Base-by-base conservation (phyloP, 2,113 vertebrate genomes). In the Rhinichthys klamathensis region DNA sequence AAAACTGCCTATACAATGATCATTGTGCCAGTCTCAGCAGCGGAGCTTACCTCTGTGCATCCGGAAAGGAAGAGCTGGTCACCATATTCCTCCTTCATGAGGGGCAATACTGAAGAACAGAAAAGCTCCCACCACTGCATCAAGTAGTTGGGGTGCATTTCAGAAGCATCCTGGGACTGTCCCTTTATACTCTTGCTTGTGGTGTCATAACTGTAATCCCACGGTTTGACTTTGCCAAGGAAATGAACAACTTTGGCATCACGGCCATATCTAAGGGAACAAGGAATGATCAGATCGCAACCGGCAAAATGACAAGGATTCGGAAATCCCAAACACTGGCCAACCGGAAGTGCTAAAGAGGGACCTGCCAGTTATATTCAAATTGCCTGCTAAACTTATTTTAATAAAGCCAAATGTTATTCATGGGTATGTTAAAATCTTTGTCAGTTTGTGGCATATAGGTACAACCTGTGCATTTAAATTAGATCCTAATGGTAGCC, bases 211-310 rank as follows among this genome's bases (percentile, higher is more conserved):
- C 95, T 90, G 38, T 97, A 97, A 92, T 95, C 95, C 98, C 98
- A 99, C 0, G 97, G 98, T 90, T 99, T 99, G 82, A 92, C 88
- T 84, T 92, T 95, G 69, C 98, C 98, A 93, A 99, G 92, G 91
- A 99, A 99, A 91, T 99, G 98, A 82, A 98, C 96, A 67, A 99
- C 98, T 92, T 98, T 99, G 56, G 97, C 97, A 58, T 94, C 92
- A 38, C 85, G 94, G 80, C 97, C 97, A 84, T 97, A 99, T 90
- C 98, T 99, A 88, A 63, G 44, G 11, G 46, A 16, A 51, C 35
- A 38, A 23, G 15, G 30, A 44, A 67, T 25, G 25, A 58, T 16
- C 18, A 23, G 23, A 56, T 35, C 25, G 30, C 5, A 6, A 25
- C 12, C 0, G 3, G 6, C 46, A 32, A 67, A 81, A 67, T 67